A percentile compares a stretch with the other conserved stretches of the same genome.
Conservation (phyloP, 37 sponge, comb jelly and placozoan genomes). For the Lycopodina hypogea region DNA sequence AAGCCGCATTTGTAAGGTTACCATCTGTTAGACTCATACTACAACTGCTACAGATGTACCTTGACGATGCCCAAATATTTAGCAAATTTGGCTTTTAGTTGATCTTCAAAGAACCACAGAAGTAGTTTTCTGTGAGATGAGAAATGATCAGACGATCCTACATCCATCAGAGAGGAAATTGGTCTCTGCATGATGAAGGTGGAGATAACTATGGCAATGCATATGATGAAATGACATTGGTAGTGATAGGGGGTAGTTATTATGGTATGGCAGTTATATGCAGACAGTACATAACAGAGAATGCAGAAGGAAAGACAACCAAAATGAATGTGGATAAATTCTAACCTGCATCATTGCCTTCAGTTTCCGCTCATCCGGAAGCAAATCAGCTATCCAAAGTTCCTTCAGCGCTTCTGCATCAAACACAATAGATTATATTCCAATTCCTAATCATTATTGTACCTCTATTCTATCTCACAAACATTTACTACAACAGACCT, state of each 20-base stretch:
- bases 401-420: slow-evolving; percentile 83
- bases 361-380: slow-evolving; percentile 87
- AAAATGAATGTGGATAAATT: not conserved
- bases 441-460: not conserved
- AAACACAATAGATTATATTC: not conserved
- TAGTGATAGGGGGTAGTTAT: not conserved
- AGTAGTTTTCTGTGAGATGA: slow-evolving; percentile 18
- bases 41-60: not conserved
- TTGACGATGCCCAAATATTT: slow-evolving; percentile 42
- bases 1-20: too few relatives aligned
- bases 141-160: not conserved
- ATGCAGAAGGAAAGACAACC: too few relatives aligned
- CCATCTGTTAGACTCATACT: too few relatives aligned
- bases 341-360: slow-evolving; percentile 58
- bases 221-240: not conserved
- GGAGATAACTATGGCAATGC: not conserved
- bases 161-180: slow-evolving; percentile 22
- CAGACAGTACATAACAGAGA: not conserved
- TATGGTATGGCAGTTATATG: not conserved
- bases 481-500: slow-evolving; percentile 10
- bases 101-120: slow-evolving; percentile 85
- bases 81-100: slow-evolving; percentile 69
- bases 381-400: slow-evolving; percentile 72
- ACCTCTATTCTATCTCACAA: not conserved
- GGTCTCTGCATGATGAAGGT: slow-evolving; percentile 36